phyloP scores from a whole-genome alignment of 2,888 invertebrate genomes.

The Arge pagana region DNA sequence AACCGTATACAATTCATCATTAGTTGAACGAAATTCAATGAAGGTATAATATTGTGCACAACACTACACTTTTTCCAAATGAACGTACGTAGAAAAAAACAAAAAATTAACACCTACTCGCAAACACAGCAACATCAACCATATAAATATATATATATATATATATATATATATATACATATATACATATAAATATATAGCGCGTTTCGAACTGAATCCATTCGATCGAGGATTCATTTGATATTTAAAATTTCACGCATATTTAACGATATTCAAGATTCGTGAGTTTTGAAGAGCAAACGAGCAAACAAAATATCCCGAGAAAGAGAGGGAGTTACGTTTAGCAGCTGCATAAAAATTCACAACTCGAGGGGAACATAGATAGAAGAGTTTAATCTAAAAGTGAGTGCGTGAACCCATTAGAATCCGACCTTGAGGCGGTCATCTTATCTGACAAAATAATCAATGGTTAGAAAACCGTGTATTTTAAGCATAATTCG shows the following conservation, averaged over 20 bases:
- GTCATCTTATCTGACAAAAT: constrained; percentile 50
- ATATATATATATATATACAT: neutral
- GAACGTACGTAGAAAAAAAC: constrained; percentile 2
- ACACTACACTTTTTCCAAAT: constrained; percentile 14
- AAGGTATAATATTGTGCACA: constrained; percentile 9
- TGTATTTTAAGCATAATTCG: constrained; percentile 9
- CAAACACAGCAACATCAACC: neutral
- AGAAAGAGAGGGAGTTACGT: neutral
- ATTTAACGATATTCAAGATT: neutral
- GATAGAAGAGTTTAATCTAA: constrained; percentile 12
- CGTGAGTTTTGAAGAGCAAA: neutral
- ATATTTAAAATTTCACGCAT: neutral
- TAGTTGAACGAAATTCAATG: constrained; percentile 12
- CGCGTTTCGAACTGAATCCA: constrained; percentile 7
- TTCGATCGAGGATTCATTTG: neutral
- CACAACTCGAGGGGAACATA: neutral
- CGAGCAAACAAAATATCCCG: neutral
- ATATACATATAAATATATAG: neutral
- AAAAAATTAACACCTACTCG: too few relatives aligned
- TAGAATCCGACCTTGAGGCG: constrained; percentile 45
- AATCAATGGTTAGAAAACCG: constrained; percentile 36
- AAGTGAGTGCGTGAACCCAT: constrained; percentile 41
- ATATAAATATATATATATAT: neutral
- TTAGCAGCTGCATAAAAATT: constrained; percentile 20
- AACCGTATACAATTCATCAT: constrained; percentile 3